Base-by-base conservation (phyloP, 1,140 invertebrate genomes). In the Lasioglossum baleicum region DNA sequence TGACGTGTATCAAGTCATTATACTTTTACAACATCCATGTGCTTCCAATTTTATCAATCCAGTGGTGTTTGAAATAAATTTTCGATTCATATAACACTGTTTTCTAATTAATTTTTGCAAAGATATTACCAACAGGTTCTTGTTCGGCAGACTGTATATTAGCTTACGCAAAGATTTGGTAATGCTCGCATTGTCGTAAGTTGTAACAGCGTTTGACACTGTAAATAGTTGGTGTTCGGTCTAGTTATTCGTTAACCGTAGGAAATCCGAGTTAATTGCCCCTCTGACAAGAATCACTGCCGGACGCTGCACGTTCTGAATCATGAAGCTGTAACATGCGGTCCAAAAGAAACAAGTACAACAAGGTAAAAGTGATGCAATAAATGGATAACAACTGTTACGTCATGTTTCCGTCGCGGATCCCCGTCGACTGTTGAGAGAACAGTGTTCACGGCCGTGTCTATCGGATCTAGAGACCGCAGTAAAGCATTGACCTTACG, bases 331-430 rank as follows among this genome's bases (percentile, higher is more conserved):
- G 74, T 48, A 51, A 70, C 64, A 51, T 17, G 20, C 60, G 22
- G n/a, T 65, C 35, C 51, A 31, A 70, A 68, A 78, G 68, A 44
- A 71, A 66, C 75, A 67, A 81, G 75, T 64, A 68, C 48, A 72
- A 72, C 80, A 75, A 82, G 75, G 72, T 80, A 80, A 78, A 71
- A 71, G 63, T 82, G 80, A 79, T 65, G 80, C 75, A 82, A 82
- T 69, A 65, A 78, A 35, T 78, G 75, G 63, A 65, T 82, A 78
- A 82, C 80, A 72, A 78, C 75, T 42, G 80, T 82, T 82, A 78
- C 80, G 75, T 79, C 75, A 78, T 69, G 67, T 82, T 82, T 82
- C 75, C 80, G 75, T 78, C 68, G 66, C 26, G 67, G 26, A 67
- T 77, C 65, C 35, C 44, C 58, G 48, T 22, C 42, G 66, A 26